A percentile compares a stretch with the other conserved stretches of the same genome.
These are phyloP conservation scores for Hipposideros armiger DNA, from an alignment of 2,113 vertebrate species.

Conservation along the genomic window DNA sequence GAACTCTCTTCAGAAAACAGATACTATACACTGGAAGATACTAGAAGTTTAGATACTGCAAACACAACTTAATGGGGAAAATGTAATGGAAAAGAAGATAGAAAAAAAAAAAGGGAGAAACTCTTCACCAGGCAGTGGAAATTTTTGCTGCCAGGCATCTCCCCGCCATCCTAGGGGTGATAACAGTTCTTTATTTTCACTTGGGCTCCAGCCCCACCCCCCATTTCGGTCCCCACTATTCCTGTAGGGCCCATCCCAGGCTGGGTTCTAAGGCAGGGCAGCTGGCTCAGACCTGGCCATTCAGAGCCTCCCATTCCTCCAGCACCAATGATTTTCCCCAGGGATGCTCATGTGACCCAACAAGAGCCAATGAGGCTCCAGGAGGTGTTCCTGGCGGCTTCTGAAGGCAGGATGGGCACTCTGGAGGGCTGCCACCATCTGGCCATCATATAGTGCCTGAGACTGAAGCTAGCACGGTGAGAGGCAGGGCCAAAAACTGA, in stretches of 20 bases:
- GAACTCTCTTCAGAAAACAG: neutral
- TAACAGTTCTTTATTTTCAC: neutral
- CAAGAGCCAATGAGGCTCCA: neutral
- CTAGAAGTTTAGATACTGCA: neutral
- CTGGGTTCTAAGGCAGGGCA: neutral
- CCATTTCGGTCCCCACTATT: neutral
- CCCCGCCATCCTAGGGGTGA: neutral
- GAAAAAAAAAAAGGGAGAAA: neutral
- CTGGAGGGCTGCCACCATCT: neutral
- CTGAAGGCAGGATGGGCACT: neutral
- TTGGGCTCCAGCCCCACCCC: too few species aligned
- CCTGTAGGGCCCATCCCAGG: neutral
- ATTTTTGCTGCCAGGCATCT: accelerated
- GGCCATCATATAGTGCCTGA: accelerated
- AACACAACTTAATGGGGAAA: neutral
- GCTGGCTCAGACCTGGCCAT: neutral
- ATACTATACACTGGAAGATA: neutral
- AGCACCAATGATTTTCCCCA: neutral
- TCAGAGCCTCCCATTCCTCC: neutral
- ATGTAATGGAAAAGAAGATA: neutral
- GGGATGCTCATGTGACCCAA: accelerated
- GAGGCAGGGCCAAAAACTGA: neutral
- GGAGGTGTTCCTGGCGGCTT: neutral
- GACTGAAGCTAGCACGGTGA: accelerated
- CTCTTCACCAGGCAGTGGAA: accelerated